Evolutionary conservation across 2,888 invertebrate genomes (phyloP).

Genomic region (Elysia crispata): DNA sequence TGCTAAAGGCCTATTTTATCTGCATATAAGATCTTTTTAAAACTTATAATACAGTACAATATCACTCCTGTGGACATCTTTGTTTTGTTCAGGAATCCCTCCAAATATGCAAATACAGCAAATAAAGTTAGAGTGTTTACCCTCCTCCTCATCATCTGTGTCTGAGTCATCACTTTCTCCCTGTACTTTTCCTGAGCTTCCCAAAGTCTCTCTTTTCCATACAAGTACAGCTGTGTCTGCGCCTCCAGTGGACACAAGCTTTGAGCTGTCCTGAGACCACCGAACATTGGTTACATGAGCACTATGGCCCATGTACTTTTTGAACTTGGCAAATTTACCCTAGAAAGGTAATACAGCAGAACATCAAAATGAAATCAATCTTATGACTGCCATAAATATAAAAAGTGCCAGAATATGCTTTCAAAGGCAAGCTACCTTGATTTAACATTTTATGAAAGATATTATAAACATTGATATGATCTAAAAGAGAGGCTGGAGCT

Average conservation of each 20-base stretch:
- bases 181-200: constrained; percentile 51
- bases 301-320: constrained; percentile 77
- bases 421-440: too few relatives aligned
- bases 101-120: too few relatives aligned
- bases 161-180: constrained; percentile 77
- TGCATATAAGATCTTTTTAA: too few relatives aligned
- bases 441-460: too few relatives aligned
- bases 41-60: too few relatives aligned
- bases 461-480: too few relatives aligned
- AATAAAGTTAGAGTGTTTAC: constrained; percentile 50
- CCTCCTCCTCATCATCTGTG: constrained; percentile 77
- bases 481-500: too few relatives aligned
- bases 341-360: constrained; percentile 53
- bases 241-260: constrained; percentile 77
- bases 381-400: too few relatives aligned
- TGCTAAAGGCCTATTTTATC: background rate
- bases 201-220: constrained; percentile 70
- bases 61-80: too few relatives aligned
- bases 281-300: constrained; percentile 78
- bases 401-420: too few relatives aligned
- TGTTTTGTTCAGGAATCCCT: too few relatives aligned
- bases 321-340: constrained; percentile 77
- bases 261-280: constrained; percentile 73
- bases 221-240: constrained; percentile 78
- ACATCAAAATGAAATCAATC: background rate